These are phyloP conservation scores for Macrotis lagotis DNA, from an alignment of 2,113 vertebrate genomes.

Conservation along the genomic window DNA sequence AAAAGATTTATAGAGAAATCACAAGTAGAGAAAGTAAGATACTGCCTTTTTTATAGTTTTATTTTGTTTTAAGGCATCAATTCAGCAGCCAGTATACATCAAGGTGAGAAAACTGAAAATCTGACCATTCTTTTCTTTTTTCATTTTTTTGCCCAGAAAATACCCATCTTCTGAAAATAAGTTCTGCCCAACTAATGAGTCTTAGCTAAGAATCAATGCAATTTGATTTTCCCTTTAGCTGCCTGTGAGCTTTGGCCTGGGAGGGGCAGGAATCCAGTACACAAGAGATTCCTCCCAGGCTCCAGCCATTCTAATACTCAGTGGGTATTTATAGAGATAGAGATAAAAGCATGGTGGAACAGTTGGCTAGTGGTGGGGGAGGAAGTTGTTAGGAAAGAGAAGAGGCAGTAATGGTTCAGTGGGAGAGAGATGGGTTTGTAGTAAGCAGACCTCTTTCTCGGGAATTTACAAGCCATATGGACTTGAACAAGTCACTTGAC, in stretches of 20 bases:
- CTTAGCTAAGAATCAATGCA: constrained; percentile 28
- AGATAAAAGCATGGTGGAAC: not conserved
- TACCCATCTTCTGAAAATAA: constrained; percentile 44
- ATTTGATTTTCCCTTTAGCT: not conserved
- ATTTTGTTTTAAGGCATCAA: constrained; percentile 26
- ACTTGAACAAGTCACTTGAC: not conserved
- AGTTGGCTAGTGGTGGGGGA: not conserved
- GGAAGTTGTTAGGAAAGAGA: not conserved
- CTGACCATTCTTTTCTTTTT: not conserved
- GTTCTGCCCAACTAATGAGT: constrained; percentile 3
- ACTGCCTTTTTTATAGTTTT: not conserved
- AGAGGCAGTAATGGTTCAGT: not conserved
- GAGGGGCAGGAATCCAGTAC: not conserved
- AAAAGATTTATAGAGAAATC: not conserved
- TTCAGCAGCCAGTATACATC: not conserved
- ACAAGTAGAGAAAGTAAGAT: constrained; percentile 12
- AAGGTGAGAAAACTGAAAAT: not conserved
- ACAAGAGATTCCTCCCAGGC: not conserved
- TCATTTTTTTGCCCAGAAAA: constrained; percentile 21
- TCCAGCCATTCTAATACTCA: not conserved
- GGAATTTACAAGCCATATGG: not conserved
- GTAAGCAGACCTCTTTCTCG: not conserved
- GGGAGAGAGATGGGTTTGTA: not conserved
- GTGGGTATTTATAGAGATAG: not conserved
- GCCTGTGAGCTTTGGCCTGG: constrained; percentile 1